Evolutionary conservation across 2,888 invertebrate species (phyloP).

Genomic region (Leptopilina syphax): DNA sequence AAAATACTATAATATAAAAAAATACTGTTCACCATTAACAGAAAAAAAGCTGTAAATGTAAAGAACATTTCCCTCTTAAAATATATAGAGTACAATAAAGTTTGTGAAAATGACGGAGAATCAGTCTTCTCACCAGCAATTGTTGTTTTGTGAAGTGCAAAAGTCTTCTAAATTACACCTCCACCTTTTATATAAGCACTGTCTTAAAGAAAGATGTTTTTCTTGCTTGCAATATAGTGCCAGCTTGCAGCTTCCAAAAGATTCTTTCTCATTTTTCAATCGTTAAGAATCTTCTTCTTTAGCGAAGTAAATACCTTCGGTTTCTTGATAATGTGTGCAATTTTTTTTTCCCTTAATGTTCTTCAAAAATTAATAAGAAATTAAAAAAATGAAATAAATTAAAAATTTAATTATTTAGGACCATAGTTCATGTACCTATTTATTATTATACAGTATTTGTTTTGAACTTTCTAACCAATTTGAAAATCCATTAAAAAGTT

Average conservation of each 20-base stretch:
- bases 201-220: constrained; percentile 36
- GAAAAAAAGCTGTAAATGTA: too few relatives aligned
- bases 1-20: too few relatives aligned
- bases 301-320: constrained; percentile 4
- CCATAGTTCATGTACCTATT: too few relatives aligned
- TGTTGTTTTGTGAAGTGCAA: constrained; percentile 16
- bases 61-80: too few relatives aligned
- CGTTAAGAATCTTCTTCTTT: constrained; percentile 18
- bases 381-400: too few relatives aligned
- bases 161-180: constrained; percentile 39
- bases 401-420: too few relatives aligned
- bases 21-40: too few relatives aligned
- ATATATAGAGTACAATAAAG: too few relatives aligned
- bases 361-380: not conserved
- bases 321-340: not conserved
- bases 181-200: constrained; percentile 24
- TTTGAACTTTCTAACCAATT: too few relatives aligned
- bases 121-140: not conserved
- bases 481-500: too few relatives aligned
- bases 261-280: constrained; percentile 39
- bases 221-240: constrained; percentile 18
- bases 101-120: too few relatives aligned
- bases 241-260: constrained; percentile 33
- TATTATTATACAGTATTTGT: too few relatives aligned
- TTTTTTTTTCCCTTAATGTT: not conserved